A percentile compares a stretch with the other conserved stretches of the same genome.
phyloP scores from a whole-genome alignment of 2,888 invertebrate species.

The Mimachlamys varia region DNA sequence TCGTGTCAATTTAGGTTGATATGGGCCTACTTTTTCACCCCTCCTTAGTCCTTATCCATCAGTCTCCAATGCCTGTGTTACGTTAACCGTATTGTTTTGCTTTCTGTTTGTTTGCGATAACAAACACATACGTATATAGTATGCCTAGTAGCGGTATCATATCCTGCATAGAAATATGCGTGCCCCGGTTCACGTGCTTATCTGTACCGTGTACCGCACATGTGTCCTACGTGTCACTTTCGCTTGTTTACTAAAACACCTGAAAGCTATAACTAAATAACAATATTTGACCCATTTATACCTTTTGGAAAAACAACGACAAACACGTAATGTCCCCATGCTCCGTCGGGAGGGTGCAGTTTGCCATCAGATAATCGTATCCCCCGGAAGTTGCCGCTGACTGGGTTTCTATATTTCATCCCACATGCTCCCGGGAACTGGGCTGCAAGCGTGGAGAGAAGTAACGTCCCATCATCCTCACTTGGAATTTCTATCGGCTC shows the following conservation, averaged over 20 bases:
- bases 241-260: neutral
- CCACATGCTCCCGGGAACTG: conserved; percentile 99
- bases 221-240: conserved; percentile 21
- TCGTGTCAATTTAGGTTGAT: no score
- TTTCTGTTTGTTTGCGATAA: no score
- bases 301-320: conserved; percentile 86
- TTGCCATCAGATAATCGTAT: conserved; percentile 93
- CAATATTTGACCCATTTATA: conserved; percentile 49
- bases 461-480: conserved; percentile 95
- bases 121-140: no score
- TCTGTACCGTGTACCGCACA: neutral
- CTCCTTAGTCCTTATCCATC: no score
- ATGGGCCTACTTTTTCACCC: no score
- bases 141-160: no score
- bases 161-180: neutral
- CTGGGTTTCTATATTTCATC: conserved; percentile 96
- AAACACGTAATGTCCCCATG: conserved; percentile 90
- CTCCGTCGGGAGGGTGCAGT: conserved; percentile 95
- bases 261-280: neutral
- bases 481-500: conserved; percentile 98
- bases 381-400: conserved; percentile 82
- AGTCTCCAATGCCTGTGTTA: no score
- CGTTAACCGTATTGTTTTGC: no score
- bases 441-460: conserved; percentile 95
- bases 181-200: neutral